Evolutionary conservation across 2,113 vertebrate species (phyloP), one percentile per base, ranked within the genome.

Genomic region (Cryptotis parvus): DNA sequence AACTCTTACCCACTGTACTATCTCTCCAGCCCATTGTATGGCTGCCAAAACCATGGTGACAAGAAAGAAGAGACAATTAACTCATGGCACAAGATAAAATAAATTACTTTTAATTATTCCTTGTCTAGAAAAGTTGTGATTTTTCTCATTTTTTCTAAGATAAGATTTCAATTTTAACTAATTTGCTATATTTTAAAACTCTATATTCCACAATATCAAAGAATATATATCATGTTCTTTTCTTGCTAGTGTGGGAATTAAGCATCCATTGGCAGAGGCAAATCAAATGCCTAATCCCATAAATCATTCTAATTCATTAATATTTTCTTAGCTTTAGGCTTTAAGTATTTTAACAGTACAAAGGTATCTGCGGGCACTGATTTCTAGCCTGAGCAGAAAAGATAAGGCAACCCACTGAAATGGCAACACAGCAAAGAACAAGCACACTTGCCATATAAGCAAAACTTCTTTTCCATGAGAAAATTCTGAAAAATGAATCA

Each of bases 401-500:
- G 18, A 39, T 43, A 65, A 52, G 22, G 31, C 41, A 76, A 87
- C 63, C 33, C 2, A 49, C 2, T 78, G 73, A 84, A 66, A 39
- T 4, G 72, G 66, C 1, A 49, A 82, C 43, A 55, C 14, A 68
- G 4, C 55, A 20, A 18, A 83, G 35, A 39, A 15, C 3, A n/a
- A 79, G n/a, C 27, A 91, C 3, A 29, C 26, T 27, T 35, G 4
- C 4, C 43, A 41, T 49, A 49, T 49, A 49, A 49, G 9, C 45
- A 74, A 35, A 77, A 88, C 31, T 58, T 61, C 10, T 27, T 66
- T 61, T 39, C 14, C 9, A 49, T 49, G 45, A 49, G 55, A 45
- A 4, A 79, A 84, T 88, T 91, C 35, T 72, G 2, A 29, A 73
- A 78, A 84, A 68, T 83, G n/a, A 91, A 39, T 61, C n/a, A 73